A percentile compares a stretch with the other conserved stretches of the same genome.
phyloP scores from a whole-genome alignment of 2,113 vertebrate species.

The Phoxinus phoxinus region DNA sequence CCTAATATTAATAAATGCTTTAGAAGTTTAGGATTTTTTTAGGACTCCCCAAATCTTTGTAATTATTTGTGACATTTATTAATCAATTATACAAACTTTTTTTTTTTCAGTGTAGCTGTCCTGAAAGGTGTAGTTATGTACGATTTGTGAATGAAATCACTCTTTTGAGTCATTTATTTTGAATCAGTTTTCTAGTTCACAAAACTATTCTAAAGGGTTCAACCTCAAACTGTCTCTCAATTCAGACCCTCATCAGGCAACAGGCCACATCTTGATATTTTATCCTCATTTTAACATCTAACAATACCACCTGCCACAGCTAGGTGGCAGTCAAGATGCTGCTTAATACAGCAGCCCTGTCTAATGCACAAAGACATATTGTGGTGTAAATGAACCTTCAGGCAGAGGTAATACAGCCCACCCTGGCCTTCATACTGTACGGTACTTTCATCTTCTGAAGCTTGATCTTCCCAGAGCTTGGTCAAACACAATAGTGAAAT shows the following conservation, averaged over 20 bases:
- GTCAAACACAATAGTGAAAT: conserved; percentile 8
- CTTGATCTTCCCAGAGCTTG: conserved; percentile 42
- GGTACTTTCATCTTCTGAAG: conserved; percentile 40
- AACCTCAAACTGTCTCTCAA: background rate
- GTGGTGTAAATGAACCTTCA: conserved; percentile 17
- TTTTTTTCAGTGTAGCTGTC: no score
- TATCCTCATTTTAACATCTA: background rate
- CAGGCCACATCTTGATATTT: background rate
- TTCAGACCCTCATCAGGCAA: background rate
- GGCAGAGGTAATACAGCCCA: conserved; percentile 7
- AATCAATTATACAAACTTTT: no score
- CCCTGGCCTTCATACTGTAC: background rate
- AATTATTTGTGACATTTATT: no score
- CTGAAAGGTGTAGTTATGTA: no score
- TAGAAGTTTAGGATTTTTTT: no score
- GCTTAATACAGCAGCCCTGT: background rate
- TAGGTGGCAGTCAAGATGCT: conserved; percentile 22
- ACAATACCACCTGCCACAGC: background rate
- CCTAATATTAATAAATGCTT: no score
- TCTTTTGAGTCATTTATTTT: background rate
- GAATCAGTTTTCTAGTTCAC: background rate
- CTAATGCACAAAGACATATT: conserved; percentile 17
- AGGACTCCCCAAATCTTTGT: no score
- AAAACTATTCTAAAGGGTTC: background rate
- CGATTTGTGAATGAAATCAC: background rate